Percentiles rank a stretch among this genome's conserved stretches.
Evolutionary conservation across 1,140 invertebrate species (phyloP).

Genomic region (Trachymyrmex cornetzi): DNA sequence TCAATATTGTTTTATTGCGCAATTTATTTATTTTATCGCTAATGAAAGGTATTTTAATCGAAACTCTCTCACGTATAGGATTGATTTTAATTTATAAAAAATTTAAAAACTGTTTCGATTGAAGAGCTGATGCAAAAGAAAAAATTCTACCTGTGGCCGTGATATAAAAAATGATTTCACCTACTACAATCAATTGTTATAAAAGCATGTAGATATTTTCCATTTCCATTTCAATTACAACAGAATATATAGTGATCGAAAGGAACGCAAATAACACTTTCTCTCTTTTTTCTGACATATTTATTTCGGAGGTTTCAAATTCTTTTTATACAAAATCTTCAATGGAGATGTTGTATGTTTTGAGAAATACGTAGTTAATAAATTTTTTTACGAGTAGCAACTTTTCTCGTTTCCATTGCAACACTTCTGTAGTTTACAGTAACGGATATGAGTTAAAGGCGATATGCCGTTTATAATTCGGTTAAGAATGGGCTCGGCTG

Average conservation of each 20-base stretch:
- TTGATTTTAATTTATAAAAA: conserved; percentile 20
- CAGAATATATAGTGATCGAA: not conserved
- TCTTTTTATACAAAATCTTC: not conserved
- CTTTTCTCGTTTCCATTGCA: not conserved
- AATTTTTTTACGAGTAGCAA: not conserved
- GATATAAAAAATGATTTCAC: conserved; percentile 2
- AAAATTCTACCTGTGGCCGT: not conserved
- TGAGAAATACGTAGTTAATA: not conserved
- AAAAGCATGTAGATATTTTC: not conserved
- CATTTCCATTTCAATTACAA: not conserved
- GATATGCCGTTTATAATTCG: not conserved
- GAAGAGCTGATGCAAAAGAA: conserved; percentile 1
- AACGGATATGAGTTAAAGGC: not conserved
- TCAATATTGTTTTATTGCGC: not conserved
- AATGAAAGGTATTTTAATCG: not conserved
- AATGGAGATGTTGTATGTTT: not conserved
- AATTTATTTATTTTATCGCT: not conserved
- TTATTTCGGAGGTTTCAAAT: not conserved
- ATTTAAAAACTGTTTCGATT: not conserved
- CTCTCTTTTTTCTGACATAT: not conserved
- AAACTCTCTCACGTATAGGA: not conserved
- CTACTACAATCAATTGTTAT: not conserved
- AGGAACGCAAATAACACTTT: not conserved
- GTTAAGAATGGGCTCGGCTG: not conserved
- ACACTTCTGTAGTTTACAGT: not conserved